These are phyloP conservation scores for Tachuris rubrigastra DNA, from an alignment of 2,113 vertebrate genomes.

Conservation along the genomic window DNA sequence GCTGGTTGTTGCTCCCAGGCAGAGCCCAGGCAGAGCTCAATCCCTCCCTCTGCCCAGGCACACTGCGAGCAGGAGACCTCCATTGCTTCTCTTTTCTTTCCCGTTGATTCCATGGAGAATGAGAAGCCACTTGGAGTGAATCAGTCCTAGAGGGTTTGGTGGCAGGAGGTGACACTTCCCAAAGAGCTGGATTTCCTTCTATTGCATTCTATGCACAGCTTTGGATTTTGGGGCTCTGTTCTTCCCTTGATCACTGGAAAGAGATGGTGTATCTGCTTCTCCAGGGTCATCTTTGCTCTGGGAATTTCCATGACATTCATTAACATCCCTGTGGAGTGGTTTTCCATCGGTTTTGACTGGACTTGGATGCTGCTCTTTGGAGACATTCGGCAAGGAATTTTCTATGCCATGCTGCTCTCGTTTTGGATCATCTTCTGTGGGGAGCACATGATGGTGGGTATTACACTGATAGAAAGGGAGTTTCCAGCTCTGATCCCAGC, in stretches of 20 bases:
- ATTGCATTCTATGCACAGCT: not conserved
- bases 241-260: not conserved
- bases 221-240: not conserved
- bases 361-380: slow-evolving; percentile 98
- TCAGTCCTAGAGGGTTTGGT: not conserved
- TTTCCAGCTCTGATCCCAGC: not conserved
- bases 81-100: not conserved
- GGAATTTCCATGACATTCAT: slow-evolving; percentile 99
- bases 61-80: not conserved
- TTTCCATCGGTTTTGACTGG: slow-evolving; percentile 97
- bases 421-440: slow-evolving; percentile 99
- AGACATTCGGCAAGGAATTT: slow-evolving; percentile 96
- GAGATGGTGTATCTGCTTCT: not conserved
- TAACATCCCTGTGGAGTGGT: slow-evolving; percentile 98
- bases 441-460: slow-evolving; percentile 95
- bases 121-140: not conserved
- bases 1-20: not conserved
- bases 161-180: not conserved
- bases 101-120: not conserved
- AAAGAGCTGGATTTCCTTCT: not conserved
- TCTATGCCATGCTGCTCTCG: slow-evolving; percentile 97
- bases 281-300: slow-evolving; percentile 94
- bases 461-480: fast-evolving
- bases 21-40: not conserved
- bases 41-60: not conserved